Evolutionary conservation across 2,797 vertebrate species (phyloP), one percentile per base, ranked within the genome.

Genomic region (Pangasius sanitwongsei): DNA sequence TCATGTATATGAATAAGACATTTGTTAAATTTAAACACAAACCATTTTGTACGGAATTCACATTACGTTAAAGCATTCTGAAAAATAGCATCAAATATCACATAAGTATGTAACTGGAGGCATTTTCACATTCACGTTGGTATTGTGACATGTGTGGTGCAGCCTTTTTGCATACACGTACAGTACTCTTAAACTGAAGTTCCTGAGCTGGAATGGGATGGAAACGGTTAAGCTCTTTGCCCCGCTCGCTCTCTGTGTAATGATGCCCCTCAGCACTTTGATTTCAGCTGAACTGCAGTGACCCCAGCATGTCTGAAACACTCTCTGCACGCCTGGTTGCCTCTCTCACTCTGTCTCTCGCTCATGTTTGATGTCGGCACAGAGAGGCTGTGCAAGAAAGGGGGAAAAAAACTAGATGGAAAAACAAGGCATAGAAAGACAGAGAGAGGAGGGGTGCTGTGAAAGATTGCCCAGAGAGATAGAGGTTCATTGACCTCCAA

Each of bases 181-280:
- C 25, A n/a, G 25, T 83, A 65, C 48, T n/a, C 78, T 15, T 25
- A 25, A 83, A 44, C 15, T 83, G 57, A 41, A 44, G n/a, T 82
- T 70, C 31, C 53, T 61, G 48, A 77, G 57, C 61, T 82, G 31
- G 34, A 18, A 34, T 57, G 61, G 89, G 61, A 48, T 78, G 88
- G 75, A 90, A 91, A 89, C 48, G 67, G 90, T 91, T 86, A 86
- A 91, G 85, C 69, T 77, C 70, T 57, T 86, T 83, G 37, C 70
- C 69, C 41, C 44, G 41, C 88, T 82, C 88, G 44, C 88, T 92
- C 41, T 37, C 59, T 11, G 13, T 67, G 86, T 92, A 87, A 90
- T 88, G 87, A 93, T 93, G 93, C 92, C 95, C 94, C 92, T 94
- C 91, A 93, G 95, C 94, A 95, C 94, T 94, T 95, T 93, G 92